Conservation (phyloP, 2,113 vertebrate species). For the Ciconia stormi region DNA sequence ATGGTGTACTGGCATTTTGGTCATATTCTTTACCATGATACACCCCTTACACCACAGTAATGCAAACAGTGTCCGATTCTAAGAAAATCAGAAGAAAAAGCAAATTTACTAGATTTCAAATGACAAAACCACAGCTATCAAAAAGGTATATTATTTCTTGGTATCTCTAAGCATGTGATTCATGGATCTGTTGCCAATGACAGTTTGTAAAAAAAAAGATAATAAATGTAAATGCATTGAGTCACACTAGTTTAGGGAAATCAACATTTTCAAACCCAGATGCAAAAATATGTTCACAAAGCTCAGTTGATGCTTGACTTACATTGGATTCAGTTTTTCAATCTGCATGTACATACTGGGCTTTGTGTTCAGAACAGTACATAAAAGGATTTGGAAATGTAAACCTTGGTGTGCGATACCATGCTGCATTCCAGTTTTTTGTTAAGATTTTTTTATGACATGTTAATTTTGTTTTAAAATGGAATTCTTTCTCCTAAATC, state of each 20-base stretch:
- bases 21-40: background rate
- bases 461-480: background rate
- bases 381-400: background rate
- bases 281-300: background rate
- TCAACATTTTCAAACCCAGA: background rate
- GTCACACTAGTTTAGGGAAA: background rate
- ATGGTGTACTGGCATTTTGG: background rate
- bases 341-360: background rate
- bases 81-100: slow-evolving; percentile 23
- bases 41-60: background rate
- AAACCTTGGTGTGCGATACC: background rate
- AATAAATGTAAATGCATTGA: background rate
- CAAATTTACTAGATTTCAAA: background rate
- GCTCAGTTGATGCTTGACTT: background rate
- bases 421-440: background rate
- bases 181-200: background rate
- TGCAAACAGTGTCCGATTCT: background rate
- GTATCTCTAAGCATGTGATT: background rate
- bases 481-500: background rate
- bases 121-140: background rate
- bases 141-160: background rate
- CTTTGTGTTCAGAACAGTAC: background rate
- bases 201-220: background rate
- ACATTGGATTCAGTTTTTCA: background rate
- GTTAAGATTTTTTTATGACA: background rate